Evolutionary conservation across 2,888 invertebrate species (phyloP), one percentile per base, ranked within the genome.

Genomic region (Imbricaverruca yamaguchii): DNA sequence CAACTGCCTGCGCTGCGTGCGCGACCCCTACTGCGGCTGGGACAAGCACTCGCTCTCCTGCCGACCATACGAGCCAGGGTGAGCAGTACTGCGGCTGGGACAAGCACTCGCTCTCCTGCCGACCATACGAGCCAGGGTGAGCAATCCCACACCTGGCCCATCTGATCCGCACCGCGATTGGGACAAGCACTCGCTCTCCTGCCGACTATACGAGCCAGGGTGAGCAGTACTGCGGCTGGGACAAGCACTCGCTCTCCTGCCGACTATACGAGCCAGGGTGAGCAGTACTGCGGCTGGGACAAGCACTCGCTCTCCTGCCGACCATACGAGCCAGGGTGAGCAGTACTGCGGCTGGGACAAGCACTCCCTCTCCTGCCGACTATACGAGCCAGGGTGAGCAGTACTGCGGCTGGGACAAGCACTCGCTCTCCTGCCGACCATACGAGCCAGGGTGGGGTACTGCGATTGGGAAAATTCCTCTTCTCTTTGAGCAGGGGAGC

Each of bases 21-120:
- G 94, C 86, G 97, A 97, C 89, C 97, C 97, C 0, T 97, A 97
- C 88, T 97, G 97, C 87, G 67, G 67, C 65, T 97, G 97, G 97
- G 97, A 97, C 87, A 92, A 94, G 85, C 95, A 96, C 84, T 91
- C 92, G n/a, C 93, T 93, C 84, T 92, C 93, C 81, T 96, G 96
- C 89, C 92, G 94, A n/a, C 65, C 65, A 18, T 65, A 65, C 65
- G n/a, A 8, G n/a, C 65, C 65, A 0, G 65, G 65, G 18, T 59
- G 59, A 59, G 59, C 15, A 39, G 4, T 97, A 97, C 88, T 97
- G 97, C 87, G 67, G 67, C 65, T 97, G 97, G 97, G 97, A 97
- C 87, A 92, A 94, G 85, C 95, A 96, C 84, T 91, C 92, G n/a
- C 93, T 93, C 84, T 92, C 93, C 81, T 96, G 96, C 89, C 92